These are phyloP conservation scores for Brachyptera putata DNA, from an alignment of 2,888 invertebrate genomes.

Conservation along the genomic window DNA sequence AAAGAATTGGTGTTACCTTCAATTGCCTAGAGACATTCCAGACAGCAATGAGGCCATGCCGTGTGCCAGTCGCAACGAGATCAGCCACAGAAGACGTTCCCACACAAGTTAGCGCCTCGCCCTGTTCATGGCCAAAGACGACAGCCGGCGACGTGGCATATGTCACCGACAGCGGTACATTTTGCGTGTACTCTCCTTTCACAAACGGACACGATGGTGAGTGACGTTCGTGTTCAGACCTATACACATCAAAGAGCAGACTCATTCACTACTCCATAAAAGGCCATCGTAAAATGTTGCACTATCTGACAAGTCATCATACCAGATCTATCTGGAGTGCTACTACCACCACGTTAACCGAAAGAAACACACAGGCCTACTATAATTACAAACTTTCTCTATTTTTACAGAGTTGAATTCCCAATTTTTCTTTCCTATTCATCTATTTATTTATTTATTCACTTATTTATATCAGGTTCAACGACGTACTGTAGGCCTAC, in stretches of 20 bases:
- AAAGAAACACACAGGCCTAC: too few relatives aligned
- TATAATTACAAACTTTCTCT: too few relatives aligned
- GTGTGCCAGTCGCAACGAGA: constrained; percentile 49
- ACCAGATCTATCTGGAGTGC: too few relatives aligned
- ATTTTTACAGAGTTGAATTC: too few relatives aligned
- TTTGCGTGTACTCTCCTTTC: constrained; percentile 90
- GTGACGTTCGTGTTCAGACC: constrained; percentile 91
- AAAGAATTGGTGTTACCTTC: too few relatives aligned
- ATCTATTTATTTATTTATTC: too few relatives aligned
- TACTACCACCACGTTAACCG: neutral
- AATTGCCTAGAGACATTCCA: constrained; percentile 81
- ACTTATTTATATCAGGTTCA: too few relatives aligned
- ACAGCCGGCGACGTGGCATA: constrained; percentile 79
- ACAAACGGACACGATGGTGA: constrained; percentile 92
- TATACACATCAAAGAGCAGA: constrained; percentile 34
- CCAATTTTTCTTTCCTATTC: too few relatives aligned
- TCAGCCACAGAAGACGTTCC: constrained; percentile 49
- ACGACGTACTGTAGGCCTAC: too few relatives aligned
- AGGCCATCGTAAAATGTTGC: too few relatives aligned
- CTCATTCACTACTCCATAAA: neutral
- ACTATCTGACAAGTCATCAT: too few relatives aligned
- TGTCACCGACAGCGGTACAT: constrained; percentile 83
- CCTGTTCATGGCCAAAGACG: too few relatives aligned
- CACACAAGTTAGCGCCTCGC: constrained; percentile 55
- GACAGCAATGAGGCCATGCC: constrained; percentile 61